phyloP scores from a whole-genome alignment of 2,888 invertebrate genomes.

The Melikaiella ostensackeni region DNA sequence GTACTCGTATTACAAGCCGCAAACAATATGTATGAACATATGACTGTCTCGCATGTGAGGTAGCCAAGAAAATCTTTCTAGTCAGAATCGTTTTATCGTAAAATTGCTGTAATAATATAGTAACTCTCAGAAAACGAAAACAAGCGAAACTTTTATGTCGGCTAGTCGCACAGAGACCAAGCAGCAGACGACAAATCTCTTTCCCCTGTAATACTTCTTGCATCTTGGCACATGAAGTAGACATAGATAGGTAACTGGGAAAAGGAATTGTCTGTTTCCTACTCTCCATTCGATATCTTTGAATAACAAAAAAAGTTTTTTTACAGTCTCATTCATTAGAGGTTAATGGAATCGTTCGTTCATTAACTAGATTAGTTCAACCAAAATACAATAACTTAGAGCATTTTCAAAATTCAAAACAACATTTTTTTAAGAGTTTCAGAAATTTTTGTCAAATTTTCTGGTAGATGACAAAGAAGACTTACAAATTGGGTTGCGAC shows the following conservation, averaged over 20 bases:
- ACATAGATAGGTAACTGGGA: neutral
- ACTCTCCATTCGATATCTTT: no score
- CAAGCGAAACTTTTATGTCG: neutral
- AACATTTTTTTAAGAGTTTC: no score
- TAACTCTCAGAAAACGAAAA: neutral
- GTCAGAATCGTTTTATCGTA: slow-evolving; percentile 9
- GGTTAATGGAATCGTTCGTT: no score
- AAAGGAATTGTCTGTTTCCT: neutral
- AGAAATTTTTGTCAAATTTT: no score
- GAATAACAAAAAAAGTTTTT: no score
- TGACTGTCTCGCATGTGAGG: neutral
- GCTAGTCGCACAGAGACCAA: slow-evolving; percentile 9
- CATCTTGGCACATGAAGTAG: neutral
- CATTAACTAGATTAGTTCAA: no score
- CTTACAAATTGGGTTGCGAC: no score
- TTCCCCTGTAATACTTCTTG: neutral
- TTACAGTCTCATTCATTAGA: no score
- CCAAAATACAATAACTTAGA: no score
- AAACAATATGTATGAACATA: neutral
- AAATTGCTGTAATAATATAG: slow-evolving; percentile 16
- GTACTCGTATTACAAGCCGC: neutral
- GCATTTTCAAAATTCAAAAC: no score
- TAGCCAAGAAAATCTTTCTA: slow-evolving; percentile 10
- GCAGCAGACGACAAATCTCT: slow-evolving; percentile 10
- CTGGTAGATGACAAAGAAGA: no score